Evolutionary conservation across 2,797 vertebrate genomes (phyloP), one percentile per base, ranked within the genome.

Genomic region (Falco novaeseelandiae): DNA sequence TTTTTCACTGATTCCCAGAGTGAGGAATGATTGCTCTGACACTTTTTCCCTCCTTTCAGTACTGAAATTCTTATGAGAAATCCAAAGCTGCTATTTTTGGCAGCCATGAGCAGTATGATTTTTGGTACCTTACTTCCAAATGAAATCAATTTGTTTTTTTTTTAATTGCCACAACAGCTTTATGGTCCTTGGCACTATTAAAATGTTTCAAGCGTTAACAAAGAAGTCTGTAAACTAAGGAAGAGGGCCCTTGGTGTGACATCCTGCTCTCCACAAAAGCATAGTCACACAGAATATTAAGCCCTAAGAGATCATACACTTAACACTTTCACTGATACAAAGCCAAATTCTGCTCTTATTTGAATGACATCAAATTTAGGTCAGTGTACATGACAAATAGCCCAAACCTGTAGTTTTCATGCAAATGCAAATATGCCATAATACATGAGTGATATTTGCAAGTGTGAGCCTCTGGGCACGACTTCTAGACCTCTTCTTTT

Each of bases 61-160:
- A 14, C 78, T 80, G 74, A 87, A 94, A 91, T 87, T 86, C 73
- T 86, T 89, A 76, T 29, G 62, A 95, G 83, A 93, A 96, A 93
- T 87, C 74, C 87, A 83, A 96, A 91, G 71, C 71, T 95, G 93
- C 90, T 96, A 78, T 94, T 96, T 95, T 94, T 94, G 94, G 95
- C 90, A 96, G 62, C 65, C 69, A 27, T 1, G 42, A 76, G 40
- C 22, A 61, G 42, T 23, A 87, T 36, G 78, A 69, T 78, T 72
- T 95, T 94, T 91, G 81, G 81, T 96, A 85, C 86, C 67, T 94
- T 66, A 54, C 83, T 93, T 87, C 61, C 74, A 80, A 94, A 54
- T 48, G 30, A 52, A 71, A 74, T 70, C 12, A 27, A 12, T 52
- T 42, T 44, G 30, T 30, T 80, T 66, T 46, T 52, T 77, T 95